A percentile compares a stretch with the other conserved stretches of the same genome.
Evolutionary conservation across 2,113 vertebrate species (phyloP).

Genomic region (Bothrops jararaca): DNA sequence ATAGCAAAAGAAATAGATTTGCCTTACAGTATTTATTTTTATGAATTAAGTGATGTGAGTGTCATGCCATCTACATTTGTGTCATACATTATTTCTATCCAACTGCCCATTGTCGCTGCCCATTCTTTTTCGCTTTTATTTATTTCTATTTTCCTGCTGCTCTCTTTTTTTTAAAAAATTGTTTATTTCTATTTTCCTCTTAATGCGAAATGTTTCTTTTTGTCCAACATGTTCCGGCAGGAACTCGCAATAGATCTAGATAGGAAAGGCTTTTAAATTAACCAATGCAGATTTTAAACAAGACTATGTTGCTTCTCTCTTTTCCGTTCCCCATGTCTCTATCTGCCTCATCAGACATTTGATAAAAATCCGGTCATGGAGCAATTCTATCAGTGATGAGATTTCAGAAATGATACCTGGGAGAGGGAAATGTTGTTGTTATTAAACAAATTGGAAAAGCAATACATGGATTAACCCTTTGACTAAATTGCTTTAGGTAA

Average conservation of each 20-base stretch:
- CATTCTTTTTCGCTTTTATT: background rate
- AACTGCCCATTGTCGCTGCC: background rate
- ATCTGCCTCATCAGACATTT: background rate
- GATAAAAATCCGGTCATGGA: conserved; percentile 6
- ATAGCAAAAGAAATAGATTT: background rate
- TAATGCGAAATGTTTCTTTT: background rate
- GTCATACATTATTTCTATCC: background rate
- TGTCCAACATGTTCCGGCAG: background rate
- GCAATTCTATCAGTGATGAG: background rate
- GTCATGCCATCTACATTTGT: background rate
- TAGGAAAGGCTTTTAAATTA: background rate
- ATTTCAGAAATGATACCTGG: conserved; percentile 31
- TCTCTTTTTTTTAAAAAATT: background rate
- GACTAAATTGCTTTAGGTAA: conserved; percentile 43
- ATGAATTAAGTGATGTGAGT: background rate
- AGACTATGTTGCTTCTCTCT: background rate
- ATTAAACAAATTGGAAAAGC: conserved; percentile 40
- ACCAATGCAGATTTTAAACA: background rate
- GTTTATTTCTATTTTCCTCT: background rate
- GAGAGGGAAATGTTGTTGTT: conserved; percentile 36
- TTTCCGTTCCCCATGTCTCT: background rate
- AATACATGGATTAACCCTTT: conserved; percentile 51
- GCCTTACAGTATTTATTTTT: background rate
- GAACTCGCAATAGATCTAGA: background rate
- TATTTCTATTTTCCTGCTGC: background rate